Base-by-base conservation (phyloP, 1,140 invertebrate genomes). In the Paracyclopina nana region DNA sequence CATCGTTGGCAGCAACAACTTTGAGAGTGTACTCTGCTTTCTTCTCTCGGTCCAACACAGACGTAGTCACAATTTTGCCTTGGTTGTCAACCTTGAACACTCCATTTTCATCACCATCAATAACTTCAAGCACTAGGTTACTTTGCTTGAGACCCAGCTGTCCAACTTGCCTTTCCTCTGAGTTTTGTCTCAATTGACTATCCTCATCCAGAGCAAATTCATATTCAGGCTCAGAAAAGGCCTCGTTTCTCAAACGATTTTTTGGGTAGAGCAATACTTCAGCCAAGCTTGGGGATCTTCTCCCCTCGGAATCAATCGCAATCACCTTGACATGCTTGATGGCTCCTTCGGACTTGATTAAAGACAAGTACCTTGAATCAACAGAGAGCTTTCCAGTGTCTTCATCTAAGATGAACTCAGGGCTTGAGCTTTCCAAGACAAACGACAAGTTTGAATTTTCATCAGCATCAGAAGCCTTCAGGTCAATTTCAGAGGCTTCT, bases 1-100 rank as follows among this genome's bases (percentile, higher is more conserved):
- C 78, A 64, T 98, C 91, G 67, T 96, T 96, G 18, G 94, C 80
- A 65, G 95, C 90, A 61, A 83, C 75, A 34, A 95, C 65, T 46
- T 77, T 73, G 54, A 90, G 65, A 63, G 79, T 84, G 65, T 88
- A 90, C 6, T 76, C 65, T 6, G 75, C 71, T 53, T 77, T 71
- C 18, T 70, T 73, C 65, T 90, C 85, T 30, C 86, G 67, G 60
- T 92, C 84, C 51, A 92, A 66, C 4, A 62, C 55, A 53, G 70
- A 74, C 28, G 68, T 68, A 1, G 82, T 87, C 57, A 72, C 72
- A 38, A 91, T 77, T 20, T 79, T 86, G 44, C 81, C 86, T 58
- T 88, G 86, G 16, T 69, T 59, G 3, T 74, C 71, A 46, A 94
- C n/a, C n/a, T n/a, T n/a, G n/a, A n/a, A n/a, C n/a, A n/a, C n/a